Evolutionary conservation across 2,888 invertebrate species (phyloP), one percentile per base, ranked within the genome.

Genomic region (Fragum sueziense): DNA sequence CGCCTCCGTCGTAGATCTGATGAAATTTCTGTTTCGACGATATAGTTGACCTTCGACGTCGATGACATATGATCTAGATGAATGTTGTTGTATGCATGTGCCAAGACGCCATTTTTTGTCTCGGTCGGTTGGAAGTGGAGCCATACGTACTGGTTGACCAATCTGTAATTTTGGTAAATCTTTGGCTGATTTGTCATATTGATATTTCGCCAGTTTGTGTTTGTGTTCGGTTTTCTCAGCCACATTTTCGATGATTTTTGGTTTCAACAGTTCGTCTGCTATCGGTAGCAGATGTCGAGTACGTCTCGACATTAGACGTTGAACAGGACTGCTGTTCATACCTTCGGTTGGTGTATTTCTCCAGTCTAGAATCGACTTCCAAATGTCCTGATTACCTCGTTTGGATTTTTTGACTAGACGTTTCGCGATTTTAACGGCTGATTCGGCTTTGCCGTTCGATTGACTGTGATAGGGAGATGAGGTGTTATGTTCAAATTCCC

Each of bases 341-440:
- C 37, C 47, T 25, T 73, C 67, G 17, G 69, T 51, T 7, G 82
- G 73, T 20, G 82, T 79, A 34, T 79, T 80, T 57, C 74, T 71
- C 27, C 37, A 82, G 37, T 80, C 74, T 27, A 82, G 25, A 6
- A 80, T 17, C 1, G 70, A 70, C 34, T 74, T n/a, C 20, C 34
- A 77, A 14, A 72, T 65, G 51, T 74, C 37, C 14, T 6, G 71
- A n/a, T 34, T 33, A 9, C 27, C 54, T 17, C 61, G 34, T 57
- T 75, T 69, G 0, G 57, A 74, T 51, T 76, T 85, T 51, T 51
- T 71, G 65, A 71, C 70, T 25, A 84, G n/a, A 22, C 74, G 71
- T 37, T 78, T 73, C 0, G 78, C 70, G 3, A 71, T 82, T 61
- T 82, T 77, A 9, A 85, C 79, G 3, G 34, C 65, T 0, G 59